Evolutionary conservation across 2,797 vertebrate species (phyloP).

Genomic region (Urophycis tenuis): DNA sequence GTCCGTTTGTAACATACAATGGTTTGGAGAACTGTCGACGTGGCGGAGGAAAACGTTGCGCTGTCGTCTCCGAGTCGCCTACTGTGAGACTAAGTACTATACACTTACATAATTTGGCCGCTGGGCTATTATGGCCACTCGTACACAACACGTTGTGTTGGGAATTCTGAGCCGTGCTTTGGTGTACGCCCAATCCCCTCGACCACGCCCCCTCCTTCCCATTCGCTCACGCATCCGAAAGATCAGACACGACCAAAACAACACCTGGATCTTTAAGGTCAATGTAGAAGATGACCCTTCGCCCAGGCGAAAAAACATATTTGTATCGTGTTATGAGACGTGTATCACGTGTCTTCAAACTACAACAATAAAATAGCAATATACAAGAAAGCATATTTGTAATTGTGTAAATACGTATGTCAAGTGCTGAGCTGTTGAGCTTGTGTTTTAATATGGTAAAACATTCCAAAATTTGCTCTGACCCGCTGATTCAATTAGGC

Average conservation of each 20-base stretch:
- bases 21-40: neutral
- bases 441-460: neutral
- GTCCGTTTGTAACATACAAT: too few relatives aligned
- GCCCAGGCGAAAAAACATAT: too few relatives aligned
- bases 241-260: too few relatives aligned
- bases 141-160: slow-evolving; percentile 27
- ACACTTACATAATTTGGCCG: slow-evolving; percentile 59
- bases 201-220: neutral
- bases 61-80: slow-evolving; percentile 42
- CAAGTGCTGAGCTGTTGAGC: too few relatives aligned
- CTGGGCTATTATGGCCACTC: slow-evolving; percentile 35
- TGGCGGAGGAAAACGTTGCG: neutral
- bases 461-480: too few relatives aligned
- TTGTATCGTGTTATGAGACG: too few relatives aligned
- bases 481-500: too few relatives aligned
- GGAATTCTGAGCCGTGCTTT: slow-evolving; percentile 4
- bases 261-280: too few relatives aligned
- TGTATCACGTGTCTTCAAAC: neutral
- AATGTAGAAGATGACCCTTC: too few relatives aligned
- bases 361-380: neutral
- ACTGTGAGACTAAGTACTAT: slow-evolving; percentile 12
- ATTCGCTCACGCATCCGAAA: neutral
- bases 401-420: too few relatives aligned
- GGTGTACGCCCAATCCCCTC: neutral
- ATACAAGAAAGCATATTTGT: neutral